Base-by-base conservation (phyloP, 1,140 invertebrate genomes). In the Lepidurus arcticus region DNA sequence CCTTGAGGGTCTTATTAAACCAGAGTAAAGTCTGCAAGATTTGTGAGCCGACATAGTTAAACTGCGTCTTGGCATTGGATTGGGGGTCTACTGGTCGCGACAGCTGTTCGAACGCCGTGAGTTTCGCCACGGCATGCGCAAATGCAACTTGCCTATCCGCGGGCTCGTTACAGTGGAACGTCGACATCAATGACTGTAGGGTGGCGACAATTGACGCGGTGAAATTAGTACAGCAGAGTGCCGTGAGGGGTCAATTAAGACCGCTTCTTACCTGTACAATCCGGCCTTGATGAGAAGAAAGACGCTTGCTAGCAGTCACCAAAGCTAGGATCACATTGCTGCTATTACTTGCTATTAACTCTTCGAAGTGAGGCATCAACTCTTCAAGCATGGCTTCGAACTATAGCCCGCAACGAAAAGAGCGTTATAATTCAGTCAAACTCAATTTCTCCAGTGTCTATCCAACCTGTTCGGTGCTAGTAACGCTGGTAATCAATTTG, bases 1-100 rank as follows among this genome's bases (percentile, higher is more conserved):
- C 85, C 84, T 90, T 91, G 75, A 91, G 91, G 1, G 92, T 91
- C 84, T 94, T 93, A 81, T 92, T 91, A 82, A 93, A 96, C 24
- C 90, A 86, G 1, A 94, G 82, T 80, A 95, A 86, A 42, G 90
- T 87, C 83, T 97, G 94, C 1, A 94, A 78, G 24, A 94, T 88
- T 6, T 95, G 85, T 21, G 94, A 94, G 0, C 95, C 94, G 13
- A 78, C 53, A 43, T 74, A 44, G 83, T 95, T 92, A 1, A 94
- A 84, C 82, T 90, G 88, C 21, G 53, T 21, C 21, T 65, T 65
- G 53, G 53, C 53, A 65, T 21, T 21, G 16, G 53, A 21, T 65
- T 13, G 16, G 16, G 53, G 21, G 13, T 65, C 53, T n/a, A 92
- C 85, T n/a, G 45, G 45, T 5, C 73, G 11, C 7, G 34, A 53